Percentiles rank a stretch among this genome's conserved stretches.
Conservation (phyloP, 2,888 invertebrate genomes). For the Leptinotarsa peninsularis region DNA sequence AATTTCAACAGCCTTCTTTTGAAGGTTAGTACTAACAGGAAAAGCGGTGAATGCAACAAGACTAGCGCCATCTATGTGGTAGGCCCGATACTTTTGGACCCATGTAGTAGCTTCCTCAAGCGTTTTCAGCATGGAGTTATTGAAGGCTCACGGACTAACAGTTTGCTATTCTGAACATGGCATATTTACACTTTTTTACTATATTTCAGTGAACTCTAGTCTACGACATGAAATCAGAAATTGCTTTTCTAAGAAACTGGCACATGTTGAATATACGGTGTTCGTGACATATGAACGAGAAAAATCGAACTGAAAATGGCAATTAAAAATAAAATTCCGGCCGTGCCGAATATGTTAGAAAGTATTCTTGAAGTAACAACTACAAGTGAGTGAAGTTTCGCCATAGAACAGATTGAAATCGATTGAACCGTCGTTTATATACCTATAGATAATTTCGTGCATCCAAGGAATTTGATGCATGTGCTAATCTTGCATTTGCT, state of each 20-base stretch:
- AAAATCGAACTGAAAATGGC: constrained; percentile 1
- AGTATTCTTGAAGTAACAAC: neutral
- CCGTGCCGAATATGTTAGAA: neutral
- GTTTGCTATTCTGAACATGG: too few species aligned
- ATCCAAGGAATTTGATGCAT: neutral
- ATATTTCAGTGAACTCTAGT: neutral
- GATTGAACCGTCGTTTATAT: neutral
- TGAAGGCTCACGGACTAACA: too few species aligned
- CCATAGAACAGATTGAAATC: neutral
- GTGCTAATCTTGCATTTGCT: too few species aligned
- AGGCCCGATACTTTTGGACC: too few species aligned
- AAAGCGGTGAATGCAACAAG: too few species aligned
- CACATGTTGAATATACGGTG: neutral
- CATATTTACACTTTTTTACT: neutral
- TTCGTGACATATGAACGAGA: neutral
- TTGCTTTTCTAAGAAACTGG: neutral
- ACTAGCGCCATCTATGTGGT: too few species aligned
- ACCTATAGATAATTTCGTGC: neutral
- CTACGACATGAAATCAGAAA: neutral
- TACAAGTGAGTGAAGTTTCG: neutral
- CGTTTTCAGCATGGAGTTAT: too few species aligned
- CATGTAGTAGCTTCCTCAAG: too few species aligned
- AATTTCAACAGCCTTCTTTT: too few species aligned
- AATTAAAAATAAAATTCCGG: neutral
- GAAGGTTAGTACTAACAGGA: too few species aligned